Evolutionary conservation across 1,140 invertebrate genomes (phyloP), one percentile per base, ranked within the genome.

Genomic region (Lepeophtheirus salmonis): DNA sequence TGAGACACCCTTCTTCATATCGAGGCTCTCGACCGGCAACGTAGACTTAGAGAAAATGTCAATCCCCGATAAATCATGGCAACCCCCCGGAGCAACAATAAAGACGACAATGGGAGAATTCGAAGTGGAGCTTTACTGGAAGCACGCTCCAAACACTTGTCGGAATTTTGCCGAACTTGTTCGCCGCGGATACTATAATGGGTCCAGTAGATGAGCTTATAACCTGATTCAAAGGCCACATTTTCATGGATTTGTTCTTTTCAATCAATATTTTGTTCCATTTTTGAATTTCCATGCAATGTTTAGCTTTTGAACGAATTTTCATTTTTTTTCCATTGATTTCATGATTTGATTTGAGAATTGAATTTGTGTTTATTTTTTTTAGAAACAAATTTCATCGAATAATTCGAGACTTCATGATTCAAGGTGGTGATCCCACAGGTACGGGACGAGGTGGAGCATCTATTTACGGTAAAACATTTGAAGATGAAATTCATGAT

Each of bases 151-250:
- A 20, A 82, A 83, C 61, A 96, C 92, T 1, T 97, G 94, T 64
- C 75, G 85, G 67, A 98, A 98, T 71, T 97, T 97, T 76, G 90
- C 90, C 57, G 92, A 97, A 74, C 73, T 97, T 23, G 76, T 83
- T 0, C 75, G 88, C 63, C 75, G 91, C 68, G 89, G 90, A 22
- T 97, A 96, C 74, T 98, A 95, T 69, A 94, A 96, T 73, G 84
- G 84, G 30, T n/a, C n/a, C n/a, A n/a, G n/a, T n/a, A n/a, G n/a
- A n/a, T n/a, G n/a, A n/a, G n/a, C n/a, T n/a, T n/a, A n/a, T n/a
- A n/a, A n/a, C n/a, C n/a, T n/a, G n/a, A n/a, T n/a, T n/a, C n/a
- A n/a, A n/a, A n/a, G n/a, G n/a, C n/a, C n/a, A n/a, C n/a, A n/a
- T n/a, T n/a, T n/a, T n/a, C n/a, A n/a, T n/a, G n/a, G n/a, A n/a